A percentile compares a stretch with the other conserved stretches of the same genome.
These are phyloP conservation scores for Sterna hirundo DNA, from an alignment of 2,113 vertebrate species.

Conservation along the genomic window DNA sequence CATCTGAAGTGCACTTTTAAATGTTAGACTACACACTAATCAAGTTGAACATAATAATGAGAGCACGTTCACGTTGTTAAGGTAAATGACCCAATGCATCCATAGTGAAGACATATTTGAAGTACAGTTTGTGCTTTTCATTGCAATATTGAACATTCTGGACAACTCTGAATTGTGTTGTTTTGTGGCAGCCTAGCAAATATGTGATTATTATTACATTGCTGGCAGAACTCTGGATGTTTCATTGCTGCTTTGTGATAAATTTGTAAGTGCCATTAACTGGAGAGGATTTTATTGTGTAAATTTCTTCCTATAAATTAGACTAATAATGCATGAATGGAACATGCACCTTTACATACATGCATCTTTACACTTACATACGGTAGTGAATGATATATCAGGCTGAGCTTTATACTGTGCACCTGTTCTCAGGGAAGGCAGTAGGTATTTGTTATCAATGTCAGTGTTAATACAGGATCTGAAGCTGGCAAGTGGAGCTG, in stretches of 20 bases:
- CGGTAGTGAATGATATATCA: not conserved
- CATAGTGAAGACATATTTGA: conserved; percentile 73
- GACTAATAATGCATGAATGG: not conserved
- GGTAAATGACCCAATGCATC: conserved; percentile 81
- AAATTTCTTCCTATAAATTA: not conserved
- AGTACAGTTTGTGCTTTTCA: conserved; percentile 74
- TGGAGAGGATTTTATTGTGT: not conserved
- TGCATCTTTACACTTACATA: not conserved
- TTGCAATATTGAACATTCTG: conserved; percentile 63
- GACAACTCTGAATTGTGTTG: conserved; percentile 46
- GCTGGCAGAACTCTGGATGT: not conserved
- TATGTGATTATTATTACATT: not conserved
- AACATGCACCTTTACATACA: not conserved
- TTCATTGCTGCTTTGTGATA: not conserved
- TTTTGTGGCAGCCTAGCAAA: conserved; percentile 30
- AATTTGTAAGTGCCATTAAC: not conserved
- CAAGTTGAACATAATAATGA: conserved; percentile 80
- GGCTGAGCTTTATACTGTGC: not conserved
- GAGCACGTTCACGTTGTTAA: conserved; percentile 79
- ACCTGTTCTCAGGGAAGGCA: not conserved
- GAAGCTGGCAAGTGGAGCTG: not conserved
- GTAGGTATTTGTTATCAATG: not conserved
- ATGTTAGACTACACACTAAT: conserved; percentile 81
- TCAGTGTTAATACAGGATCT: not conserved
- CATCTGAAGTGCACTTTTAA: conserved; percentile 80